Evolutionary conservation across 1,140 invertebrate species (phyloP).

Genomic region (Carcinoscorpius rotundicauda): DNA sequence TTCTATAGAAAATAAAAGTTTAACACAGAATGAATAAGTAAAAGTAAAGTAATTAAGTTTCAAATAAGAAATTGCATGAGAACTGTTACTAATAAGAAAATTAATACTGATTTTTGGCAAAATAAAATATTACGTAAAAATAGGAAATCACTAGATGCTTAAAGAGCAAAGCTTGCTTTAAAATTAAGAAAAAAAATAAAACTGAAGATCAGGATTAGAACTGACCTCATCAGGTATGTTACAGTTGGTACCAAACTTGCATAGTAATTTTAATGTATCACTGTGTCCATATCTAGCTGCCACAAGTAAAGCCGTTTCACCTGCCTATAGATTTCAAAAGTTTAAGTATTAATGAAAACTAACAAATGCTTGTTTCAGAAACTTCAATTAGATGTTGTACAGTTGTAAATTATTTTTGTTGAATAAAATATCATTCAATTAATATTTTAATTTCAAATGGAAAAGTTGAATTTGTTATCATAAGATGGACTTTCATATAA

Average conservation of each 20-base stretch:
- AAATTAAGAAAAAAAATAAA: conserved; percentile 5
- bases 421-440: no score
- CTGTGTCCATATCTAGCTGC: conserved; percentile 44
- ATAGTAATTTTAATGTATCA: conserved; percentile 36
- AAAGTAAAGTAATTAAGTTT: neutral
- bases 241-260: conserved; percentile 34
- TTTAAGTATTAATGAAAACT: no score
- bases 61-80: neutral
- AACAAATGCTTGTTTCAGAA: no score
- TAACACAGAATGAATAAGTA: no score
- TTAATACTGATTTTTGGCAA: neutral
- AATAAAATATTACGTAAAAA: neutral
- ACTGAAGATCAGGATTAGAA: conserved; percentile 14
- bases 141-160: conserved; percentile 1
- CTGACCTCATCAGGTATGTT: conserved; percentile 42
- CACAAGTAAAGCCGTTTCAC: conserved; percentile 44
- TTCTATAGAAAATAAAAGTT: no score
- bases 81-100: neutral
- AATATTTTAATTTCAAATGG: no score
- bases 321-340: conserved; percentile 29
- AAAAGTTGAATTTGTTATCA: no score
- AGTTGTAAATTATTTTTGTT: no score
- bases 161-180: neutral
- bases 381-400: no score
- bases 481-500: no score